Evolutionary conservation across 2,113 vertebrate species (phyloP), one percentile per base, ranked within the genome.

Genomic region (Sula dactylatra): DNA sequence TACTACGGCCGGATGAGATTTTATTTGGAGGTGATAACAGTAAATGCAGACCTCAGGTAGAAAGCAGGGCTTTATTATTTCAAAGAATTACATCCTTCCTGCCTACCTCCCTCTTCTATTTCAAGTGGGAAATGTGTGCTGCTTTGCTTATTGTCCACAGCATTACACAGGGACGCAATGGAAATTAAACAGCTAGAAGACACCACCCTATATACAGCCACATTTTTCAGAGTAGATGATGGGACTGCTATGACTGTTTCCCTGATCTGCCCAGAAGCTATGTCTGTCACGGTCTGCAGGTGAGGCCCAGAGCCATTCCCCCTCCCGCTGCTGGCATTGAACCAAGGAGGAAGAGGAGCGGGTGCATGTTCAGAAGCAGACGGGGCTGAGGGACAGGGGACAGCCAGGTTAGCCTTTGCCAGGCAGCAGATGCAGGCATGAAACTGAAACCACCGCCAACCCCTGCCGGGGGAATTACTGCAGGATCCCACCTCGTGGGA

Each of bases 1-100:
- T 93, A 80, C 45, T 65, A 50, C 11, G 86, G 82, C 89, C 66
- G 42, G 95, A 96, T 94, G 94, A 80, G 91, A 91, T 96, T 96
- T 93, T 94, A 95, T 96, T 91, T 86, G 78, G 47, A 96, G 82
- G 94, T 91, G 95, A 96, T 95, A 97, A 97, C 93, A 96, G 78
- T 71, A 94, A 88, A 93, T 86, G 89, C 89, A 86, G 86, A 91
- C 62, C 83, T 94, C 81, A 90, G 93, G 91, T 94, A 91, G 76
- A 91, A 96, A 93, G 91, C 74, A 62, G 47, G 82, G 50, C 79
- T 94, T 93, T 96, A 85, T 96, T 93, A 85, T 91, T 96, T 80
- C 79, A 87, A 85, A 80, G 66, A 77, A 79, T 86, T 93, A 94
- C 78, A 96, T 95, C 89, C 89, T 93, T 91, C 87, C 91, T 82